These are phyloP conservation scores for Trachops cirrhosus DNA, from an alignment of 2,797 vertebrate genomes.

Conservation along the genomic window DNA sequence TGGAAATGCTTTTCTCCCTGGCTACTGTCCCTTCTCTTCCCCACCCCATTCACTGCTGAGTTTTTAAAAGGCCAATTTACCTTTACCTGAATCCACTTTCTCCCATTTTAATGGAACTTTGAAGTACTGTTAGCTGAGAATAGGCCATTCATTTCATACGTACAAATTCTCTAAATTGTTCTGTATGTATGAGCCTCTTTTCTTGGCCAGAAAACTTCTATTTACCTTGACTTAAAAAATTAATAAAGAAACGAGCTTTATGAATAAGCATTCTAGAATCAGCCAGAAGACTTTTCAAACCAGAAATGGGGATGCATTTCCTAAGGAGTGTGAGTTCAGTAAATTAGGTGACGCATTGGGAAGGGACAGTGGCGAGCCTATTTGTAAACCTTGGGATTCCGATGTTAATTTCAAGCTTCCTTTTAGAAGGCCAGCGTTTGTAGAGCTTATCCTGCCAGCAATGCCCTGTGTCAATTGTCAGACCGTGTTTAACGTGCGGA, in stretches of 20 bases:
- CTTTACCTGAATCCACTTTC: neutral
- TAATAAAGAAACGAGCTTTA: neutral
- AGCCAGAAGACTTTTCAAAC: conserved; percentile 9
- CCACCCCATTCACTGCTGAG: neutral
- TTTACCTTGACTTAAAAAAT: neutral
- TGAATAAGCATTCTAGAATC: conserved; percentile 17
- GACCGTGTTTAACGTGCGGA: conserved; percentile 80
- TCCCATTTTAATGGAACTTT: neutral
- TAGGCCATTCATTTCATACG: neutral
- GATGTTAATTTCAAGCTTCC: conserved; percentile 81
- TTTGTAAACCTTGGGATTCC: conserved; percentile 83
- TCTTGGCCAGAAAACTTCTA: neutral
- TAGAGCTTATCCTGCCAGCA: conserved; percentile 85
- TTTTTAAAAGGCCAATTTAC: neutral
- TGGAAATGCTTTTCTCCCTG: neutral
- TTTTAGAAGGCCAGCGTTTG: conserved; percentile 81
- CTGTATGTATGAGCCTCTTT: neutral
- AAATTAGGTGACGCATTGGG: conserved; percentile 25
- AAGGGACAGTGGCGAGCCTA: conserved; percentile 65
- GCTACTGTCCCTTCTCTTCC: neutral
- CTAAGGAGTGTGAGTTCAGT: conserved; percentile 53
- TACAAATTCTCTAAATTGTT: neutral
- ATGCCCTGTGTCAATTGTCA: conserved; percentile 84
- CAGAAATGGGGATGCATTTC: conserved; percentile 28
- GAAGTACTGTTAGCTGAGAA: neutral